Conservation (phyloP, 2,797 vertebrate genomes). For the Psittacula derbiana region DNA sequence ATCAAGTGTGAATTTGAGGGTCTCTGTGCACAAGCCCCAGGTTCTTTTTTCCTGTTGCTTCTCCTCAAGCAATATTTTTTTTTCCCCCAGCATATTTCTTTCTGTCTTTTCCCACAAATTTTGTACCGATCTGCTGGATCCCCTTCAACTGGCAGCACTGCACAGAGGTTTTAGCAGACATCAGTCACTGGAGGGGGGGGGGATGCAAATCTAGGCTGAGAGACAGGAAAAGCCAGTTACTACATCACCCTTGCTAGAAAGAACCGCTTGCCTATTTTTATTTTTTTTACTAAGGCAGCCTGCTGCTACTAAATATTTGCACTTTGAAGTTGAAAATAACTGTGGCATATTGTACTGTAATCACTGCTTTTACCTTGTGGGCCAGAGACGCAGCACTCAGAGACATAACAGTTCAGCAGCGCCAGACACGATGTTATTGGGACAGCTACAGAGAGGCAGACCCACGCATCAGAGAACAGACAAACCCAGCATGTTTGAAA, state of each 20-base stretch:
- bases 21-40: not conserved
- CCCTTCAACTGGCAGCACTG: not conserved
- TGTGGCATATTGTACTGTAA: not conserved
- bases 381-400: not conserved
- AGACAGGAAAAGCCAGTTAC: constrained; percentile 43
- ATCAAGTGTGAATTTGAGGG: not conserved
- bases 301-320: not conserved
- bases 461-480: not conserved
- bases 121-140: not conserved
- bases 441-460: constrained; percentile 17
- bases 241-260: constrained; percentile 31
- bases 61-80: not conserved
- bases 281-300: not conserved
- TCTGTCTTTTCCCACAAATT: not conserved
- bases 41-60: not conserved
- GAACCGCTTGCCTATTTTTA: not conserved
- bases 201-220: constrained; percentile 14
- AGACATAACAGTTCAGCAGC: constrained; percentile 26
- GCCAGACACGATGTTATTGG: constrained; percentile 14
- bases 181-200: not conserved
- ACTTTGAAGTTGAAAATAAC: constrained; percentile 13
- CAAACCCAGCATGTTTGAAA: not conserved
- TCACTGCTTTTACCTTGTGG: constrained; percentile 10
- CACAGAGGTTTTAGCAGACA: not conserved
- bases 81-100: not conserved